phyloP scores from a whole-genome alignment of 2,888 invertebrate species.

The Agrotis puta region DNA sequence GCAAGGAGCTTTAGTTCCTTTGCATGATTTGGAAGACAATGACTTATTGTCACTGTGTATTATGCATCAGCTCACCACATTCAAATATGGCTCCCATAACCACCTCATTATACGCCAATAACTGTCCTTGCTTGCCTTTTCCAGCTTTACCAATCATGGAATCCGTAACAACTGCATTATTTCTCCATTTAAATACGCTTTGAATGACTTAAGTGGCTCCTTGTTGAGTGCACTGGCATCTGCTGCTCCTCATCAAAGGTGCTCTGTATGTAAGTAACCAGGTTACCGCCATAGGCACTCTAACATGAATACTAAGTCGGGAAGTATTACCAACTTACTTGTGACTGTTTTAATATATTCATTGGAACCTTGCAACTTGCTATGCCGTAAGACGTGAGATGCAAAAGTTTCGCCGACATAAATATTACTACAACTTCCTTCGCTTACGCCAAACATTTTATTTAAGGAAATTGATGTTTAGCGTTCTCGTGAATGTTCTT shows the following conservation, averaged over 20 bases:
- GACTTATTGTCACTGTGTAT: constrained; percentile 26
- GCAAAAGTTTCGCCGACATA: constrained; percentile 73
- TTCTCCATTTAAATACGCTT: constrained; percentile 50
- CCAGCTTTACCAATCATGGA: constrained; percentile 53
- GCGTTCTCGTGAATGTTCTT: constrained; percentile 44
- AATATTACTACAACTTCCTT: constrained; percentile 62
- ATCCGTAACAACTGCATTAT: constrained; percentile 52
- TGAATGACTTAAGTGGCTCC: constrained; percentile 42
- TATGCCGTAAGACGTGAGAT: constrained; percentile 74
- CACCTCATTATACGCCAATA: constrained; percentile 54
- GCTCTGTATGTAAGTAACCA: constrained; percentile 68
- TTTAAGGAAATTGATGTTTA: constrained; percentile 52
- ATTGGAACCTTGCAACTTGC: constrained; percentile 81
- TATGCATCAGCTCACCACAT: constrained; percentile 39
- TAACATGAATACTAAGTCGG: constrained; percentile 82
- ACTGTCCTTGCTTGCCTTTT: constrained; percentile 43
- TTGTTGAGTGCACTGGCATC: constrained; percentile 44
- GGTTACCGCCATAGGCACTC: constrained; percentile 71
- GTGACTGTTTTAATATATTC: constrained; percentile 82
- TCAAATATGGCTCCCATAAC: constrained; percentile 48
- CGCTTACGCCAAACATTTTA: constrained; percentile 55
- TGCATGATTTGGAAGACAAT: constrained; percentile 33
- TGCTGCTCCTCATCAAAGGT: constrained; percentile 61
- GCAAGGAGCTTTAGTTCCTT: constrained; percentile 24
- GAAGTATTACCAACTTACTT: constrained; percentile 74